A percentile compares a stretch with the other conserved stretches of the same genome.
These are phyloP conservation scores for Mnemiopsis leidyi DNA, from an alignment of 37 sponge, comb jelly and placozoan species.

Conservation along the genomic window DNA sequence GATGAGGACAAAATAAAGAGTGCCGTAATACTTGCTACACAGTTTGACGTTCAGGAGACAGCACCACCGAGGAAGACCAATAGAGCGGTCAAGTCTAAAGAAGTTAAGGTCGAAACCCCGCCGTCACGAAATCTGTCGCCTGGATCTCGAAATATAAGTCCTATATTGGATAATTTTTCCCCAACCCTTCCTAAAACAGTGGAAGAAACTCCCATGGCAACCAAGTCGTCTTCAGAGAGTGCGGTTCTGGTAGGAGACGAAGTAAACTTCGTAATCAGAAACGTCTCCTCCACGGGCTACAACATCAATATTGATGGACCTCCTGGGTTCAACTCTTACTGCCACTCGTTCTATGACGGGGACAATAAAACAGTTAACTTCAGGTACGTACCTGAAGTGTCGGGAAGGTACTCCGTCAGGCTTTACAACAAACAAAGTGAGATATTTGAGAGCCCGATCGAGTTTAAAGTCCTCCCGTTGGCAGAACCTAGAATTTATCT, in stretches of 20 bases:
- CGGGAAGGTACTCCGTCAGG: not conserved
- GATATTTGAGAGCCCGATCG: conserved; percentile 1
- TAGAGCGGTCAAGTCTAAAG: not conserved
- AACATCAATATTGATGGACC: conserved; percentile 34
- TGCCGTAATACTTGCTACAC: not conserved
- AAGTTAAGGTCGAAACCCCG: not conserved
- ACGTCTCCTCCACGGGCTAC: not conserved
- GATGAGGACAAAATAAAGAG: not conserved
- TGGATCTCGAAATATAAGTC: not conserved
- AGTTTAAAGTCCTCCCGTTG: not conserved
- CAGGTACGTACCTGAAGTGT: conserved; percentile 19
- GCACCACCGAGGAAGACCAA: not conserved
- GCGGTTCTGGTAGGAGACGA: conserved; percentile 3
- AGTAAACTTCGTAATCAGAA: conserved; percentile 5
- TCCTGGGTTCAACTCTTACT: not conserved
- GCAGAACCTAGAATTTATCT: conserved; percentile 4
- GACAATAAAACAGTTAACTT: conserved; percentile 8
- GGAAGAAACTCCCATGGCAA: not conserved
- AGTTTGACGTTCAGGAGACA: not conserved
- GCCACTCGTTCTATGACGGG: not conserved
- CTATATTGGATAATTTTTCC: not conserved
- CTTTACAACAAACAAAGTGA: not conserved
- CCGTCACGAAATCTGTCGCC: not conserved
- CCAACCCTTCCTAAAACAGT: not conserved
- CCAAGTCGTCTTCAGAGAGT: not conserved